Evolutionary conservation across 2,888 invertebrate species (phyloP).

Genomic region (Pantelozetes paolii): DNA sequence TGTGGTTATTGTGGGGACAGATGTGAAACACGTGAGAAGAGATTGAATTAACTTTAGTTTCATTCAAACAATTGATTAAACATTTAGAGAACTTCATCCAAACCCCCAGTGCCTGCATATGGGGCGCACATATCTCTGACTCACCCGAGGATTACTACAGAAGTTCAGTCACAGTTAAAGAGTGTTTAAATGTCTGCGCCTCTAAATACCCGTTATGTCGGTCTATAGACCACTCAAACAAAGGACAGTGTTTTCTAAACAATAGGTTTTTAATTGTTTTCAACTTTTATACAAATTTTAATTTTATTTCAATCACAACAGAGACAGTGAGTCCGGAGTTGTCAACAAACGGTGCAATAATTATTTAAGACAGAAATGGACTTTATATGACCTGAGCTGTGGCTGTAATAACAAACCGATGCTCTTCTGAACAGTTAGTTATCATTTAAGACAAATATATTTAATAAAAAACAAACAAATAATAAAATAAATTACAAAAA

Average conservation of each 20-base stretch:
- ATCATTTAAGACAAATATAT: not conserved
- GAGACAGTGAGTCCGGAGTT: not conserved
- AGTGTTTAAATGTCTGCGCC: not conserved
- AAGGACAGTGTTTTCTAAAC: slow-evolving; percentile 9
- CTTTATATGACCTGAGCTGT: slow-evolving; percentile 4
- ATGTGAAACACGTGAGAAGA: slow-evolving; percentile 3
- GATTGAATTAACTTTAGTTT: too few species aligned
- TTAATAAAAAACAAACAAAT: not conserved
- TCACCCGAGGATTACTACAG: not conserved
- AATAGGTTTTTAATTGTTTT: too few species aligned
- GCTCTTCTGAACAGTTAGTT: not conserved
- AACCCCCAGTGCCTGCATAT: not conserved
- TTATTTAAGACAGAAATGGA: slow-evolving; percentile 8
- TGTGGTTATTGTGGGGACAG: slow-evolving; percentile 17
- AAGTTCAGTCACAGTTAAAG: not conserved
- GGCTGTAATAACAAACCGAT: slow-evolving; percentile 11
- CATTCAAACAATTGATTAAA: too few species aligned
- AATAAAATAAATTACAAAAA: too few species aligned
- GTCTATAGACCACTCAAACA: not conserved
- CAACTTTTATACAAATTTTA: too few species aligned
- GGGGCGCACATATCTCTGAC: slow-evolving; percentile 1
- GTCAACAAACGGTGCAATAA: not conserved
- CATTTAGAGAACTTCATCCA: not conserved
- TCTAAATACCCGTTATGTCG: slow-evolving; percentile 11
- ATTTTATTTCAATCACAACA: too few species aligned